These are phyloP conservation scores for Periophthalmus modestus DNA, from an alignment of 2,113 vertebrate species.

Conservation along the genomic window DNA sequence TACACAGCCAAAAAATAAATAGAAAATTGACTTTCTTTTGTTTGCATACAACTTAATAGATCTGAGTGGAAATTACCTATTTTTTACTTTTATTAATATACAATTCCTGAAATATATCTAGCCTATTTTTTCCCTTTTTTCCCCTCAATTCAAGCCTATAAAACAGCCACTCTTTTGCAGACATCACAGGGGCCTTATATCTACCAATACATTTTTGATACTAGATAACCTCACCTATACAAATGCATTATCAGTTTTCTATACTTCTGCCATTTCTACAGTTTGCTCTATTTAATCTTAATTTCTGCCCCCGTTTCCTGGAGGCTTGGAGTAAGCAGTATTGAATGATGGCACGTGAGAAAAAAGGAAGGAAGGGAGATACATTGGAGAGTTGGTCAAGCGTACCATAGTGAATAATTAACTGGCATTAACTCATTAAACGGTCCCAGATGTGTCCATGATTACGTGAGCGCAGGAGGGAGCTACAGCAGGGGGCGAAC, in stretches of 20 bases:
- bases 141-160: no score
- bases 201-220: no score
- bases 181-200: no score
- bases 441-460: conserved; percentile 79
- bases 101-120: no score
- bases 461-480: conserved; percentile 65
- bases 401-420: conserved; percentile 78
- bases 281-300: conserved; percentile 44
- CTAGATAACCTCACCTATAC: background rate
- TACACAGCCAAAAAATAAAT: background rate
- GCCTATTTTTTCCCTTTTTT: no score
- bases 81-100: no score
- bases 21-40: background rate
- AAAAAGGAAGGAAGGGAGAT: conserved; percentile 11
- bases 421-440: conserved; percentile 82
- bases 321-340: conserved; percentile 10
- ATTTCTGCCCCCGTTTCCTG: conserved; percentile 57
- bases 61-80: no score
- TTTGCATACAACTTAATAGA: no score
- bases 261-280: background rate
- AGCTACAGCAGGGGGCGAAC: conserved; percentile 18
- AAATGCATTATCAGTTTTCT: background rate
- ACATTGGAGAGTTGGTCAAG: conserved; percentile 55
- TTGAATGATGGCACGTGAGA: conserved; percentile 15
- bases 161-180: no score